Conservation (phyloP, 2,888 invertebrate species). For the Ophraella communa region DNA sequence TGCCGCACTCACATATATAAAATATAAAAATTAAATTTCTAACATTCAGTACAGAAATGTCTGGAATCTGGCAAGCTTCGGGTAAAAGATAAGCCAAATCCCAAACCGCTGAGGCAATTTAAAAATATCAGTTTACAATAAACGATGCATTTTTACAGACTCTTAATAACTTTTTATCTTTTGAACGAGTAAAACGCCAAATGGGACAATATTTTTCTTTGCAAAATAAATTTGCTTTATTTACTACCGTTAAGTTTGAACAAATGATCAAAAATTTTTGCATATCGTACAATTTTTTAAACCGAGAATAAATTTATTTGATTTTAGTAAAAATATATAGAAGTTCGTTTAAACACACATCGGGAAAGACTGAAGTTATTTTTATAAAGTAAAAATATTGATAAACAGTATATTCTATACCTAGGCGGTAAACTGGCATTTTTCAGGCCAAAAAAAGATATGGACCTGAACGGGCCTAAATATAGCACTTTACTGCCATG, state of each 20-base stretch:
- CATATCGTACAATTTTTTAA: too few relatives aligned
- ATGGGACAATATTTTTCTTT: constrained; percentile 18
- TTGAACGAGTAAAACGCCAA: constrained; percentile 10
- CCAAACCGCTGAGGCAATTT: constrained; percentile 41
- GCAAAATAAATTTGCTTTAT: constrained; percentile 36
- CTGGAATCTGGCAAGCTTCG: constrained; percentile 32
- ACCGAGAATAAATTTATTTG: too few relatives aligned
- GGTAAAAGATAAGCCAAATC: constrained; percentile 36
- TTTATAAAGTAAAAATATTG: too few relatives aligned
- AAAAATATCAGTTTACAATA: constrained; percentile 41
- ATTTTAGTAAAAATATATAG: too few relatives aligned
- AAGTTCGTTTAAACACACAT: too few relatives aligned
- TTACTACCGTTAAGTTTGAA: not conserved
- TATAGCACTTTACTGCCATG: too few relatives aligned
- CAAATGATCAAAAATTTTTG: too few relatives aligned
- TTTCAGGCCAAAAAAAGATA: too few relatives aligned
- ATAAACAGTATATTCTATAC: too few relatives aligned
- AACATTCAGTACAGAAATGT: constrained; percentile 8
- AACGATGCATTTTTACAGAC: constrained; percentile 35
- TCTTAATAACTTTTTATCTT: constrained; percentile 37
- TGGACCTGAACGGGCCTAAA: too few relatives aligned
- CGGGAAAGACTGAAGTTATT: too few relatives aligned
- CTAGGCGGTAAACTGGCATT: too few relatives aligned
- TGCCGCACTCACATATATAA: constrained; percentile 5
- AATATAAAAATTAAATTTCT: constrained; percentile 32